phyloP scores from a whole-genome alignment of 1,140 invertebrate genomes.

The Delia radicum region DNA sequence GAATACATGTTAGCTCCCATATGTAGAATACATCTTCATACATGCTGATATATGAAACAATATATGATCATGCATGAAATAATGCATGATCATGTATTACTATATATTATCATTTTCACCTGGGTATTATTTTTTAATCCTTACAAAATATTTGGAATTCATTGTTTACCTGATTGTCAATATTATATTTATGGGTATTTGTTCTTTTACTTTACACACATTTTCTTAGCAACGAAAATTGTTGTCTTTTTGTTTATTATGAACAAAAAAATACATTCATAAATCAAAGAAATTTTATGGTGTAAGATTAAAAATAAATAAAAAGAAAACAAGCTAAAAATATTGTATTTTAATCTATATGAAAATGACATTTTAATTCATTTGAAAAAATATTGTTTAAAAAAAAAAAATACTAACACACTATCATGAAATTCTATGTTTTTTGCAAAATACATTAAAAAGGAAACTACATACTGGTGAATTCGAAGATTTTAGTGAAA shows the following conservation, averaged over 20 bases:
- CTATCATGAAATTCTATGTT: background rate
- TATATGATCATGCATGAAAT: no score
- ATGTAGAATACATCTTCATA: no score
- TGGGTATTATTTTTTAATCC: background rate
- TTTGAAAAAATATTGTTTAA: background rate
- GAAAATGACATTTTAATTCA: background rate
- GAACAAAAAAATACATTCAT: background rate
- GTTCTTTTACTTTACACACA: background rate
- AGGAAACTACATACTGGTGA: no score
- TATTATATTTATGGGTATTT: constrained; percentile 4
- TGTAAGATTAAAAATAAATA: background rate
- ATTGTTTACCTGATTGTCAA: constrained; percentile 14
- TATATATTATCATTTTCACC: no score
- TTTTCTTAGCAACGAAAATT: background rate
- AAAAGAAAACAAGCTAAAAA: background rate
- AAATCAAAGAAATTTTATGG: background rate
- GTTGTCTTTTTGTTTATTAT: background rate
- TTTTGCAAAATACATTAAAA: no score
- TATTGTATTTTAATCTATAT: background rate
- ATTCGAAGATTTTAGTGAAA: no score
- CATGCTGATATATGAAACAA: no score
- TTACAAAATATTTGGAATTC: background rate
- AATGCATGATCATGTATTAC: no score
- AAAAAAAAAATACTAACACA: background rate
- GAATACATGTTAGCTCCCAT: no score